Evolutionary conservation across 2,888 invertebrate species (phyloP).

Genomic region (Melitaea athalia): DNA sequence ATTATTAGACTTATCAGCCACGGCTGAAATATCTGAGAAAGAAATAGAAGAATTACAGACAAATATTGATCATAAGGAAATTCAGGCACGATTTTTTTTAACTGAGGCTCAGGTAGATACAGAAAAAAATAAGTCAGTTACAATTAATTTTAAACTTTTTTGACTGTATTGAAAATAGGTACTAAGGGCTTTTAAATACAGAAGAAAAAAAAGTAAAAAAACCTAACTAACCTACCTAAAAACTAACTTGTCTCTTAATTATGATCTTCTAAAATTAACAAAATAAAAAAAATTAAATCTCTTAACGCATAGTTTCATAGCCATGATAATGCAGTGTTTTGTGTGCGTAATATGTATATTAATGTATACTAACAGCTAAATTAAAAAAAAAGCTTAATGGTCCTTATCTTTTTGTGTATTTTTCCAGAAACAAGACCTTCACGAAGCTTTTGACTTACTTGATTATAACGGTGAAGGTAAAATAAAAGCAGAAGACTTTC

Average conservation of each 20-base stretch:
- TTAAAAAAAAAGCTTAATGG: not conserved
- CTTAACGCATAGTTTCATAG: too few relatives aligned
- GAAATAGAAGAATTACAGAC: slow-evolving; percentile 41
- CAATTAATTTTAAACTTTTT: not conserved
- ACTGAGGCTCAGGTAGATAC: slow-evolving; percentile 59
- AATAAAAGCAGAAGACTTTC: slow-evolving; percentile 71
- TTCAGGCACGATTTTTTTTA: slow-evolving; percentile 58
- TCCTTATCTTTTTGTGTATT: not conserved
- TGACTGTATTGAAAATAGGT: too few relatives aligned
- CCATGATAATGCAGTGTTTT: too few relatives aligned
- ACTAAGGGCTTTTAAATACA: too few relatives aligned
- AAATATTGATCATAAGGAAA: slow-evolving; percentile 43
- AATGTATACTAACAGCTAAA: too few relatives aligned
- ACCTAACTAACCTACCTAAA: too few relatives aligned
- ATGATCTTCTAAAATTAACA: too few relatives aligned
- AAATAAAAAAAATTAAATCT: too few relatives aligned
- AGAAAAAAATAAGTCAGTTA: not conserved
- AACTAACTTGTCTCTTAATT: too few relatives aligned
- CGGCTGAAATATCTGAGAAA: slow-evolving; percentile 51
- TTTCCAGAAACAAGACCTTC: slow-evolving; percentile 67
- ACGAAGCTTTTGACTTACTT: slow-evolving; percentile 69
- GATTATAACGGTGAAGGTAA: slow-evolving; percentile 74
- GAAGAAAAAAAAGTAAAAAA: too few relatives aligned
- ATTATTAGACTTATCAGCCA: slow-evolving; percentile 50
- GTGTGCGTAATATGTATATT: too few relatives aligned